Conservation (phyloP, 2,113 vertebrate species). For the Anoura caudifer region DNA sequence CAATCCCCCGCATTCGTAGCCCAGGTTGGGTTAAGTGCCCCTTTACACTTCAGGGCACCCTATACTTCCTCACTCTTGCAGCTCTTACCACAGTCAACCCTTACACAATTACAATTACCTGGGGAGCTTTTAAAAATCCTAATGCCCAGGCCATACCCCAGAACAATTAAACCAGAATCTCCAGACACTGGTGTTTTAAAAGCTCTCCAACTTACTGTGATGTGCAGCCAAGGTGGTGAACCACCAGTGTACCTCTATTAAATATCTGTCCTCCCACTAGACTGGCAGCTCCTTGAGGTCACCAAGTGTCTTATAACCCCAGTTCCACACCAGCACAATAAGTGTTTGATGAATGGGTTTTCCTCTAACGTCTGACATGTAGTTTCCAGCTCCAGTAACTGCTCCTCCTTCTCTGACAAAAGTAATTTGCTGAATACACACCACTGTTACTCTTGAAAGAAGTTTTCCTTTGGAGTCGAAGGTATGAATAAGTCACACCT, state of each 20-base stretch:
- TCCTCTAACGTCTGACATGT: conserved; percentile 8
- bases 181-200: background rate
- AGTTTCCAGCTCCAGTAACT: background rate
- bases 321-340: background rate
- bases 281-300: conserved; percentile 44
- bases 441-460: conserved; percentile 42
- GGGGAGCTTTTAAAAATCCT: conserved; percentile 15
- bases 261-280: background rate
- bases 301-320: background rate
- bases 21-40: background rate
- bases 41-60: background rate
- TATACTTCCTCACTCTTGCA: background rate
- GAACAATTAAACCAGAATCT: conserved; percentile 34
- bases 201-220: background rate
- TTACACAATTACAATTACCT: background rate
- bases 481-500: conserved; percentile 61
- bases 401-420: conserved; percentile 45
- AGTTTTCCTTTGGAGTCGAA: conserved; percentile 53
- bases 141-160: background rate
- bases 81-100: background rate
- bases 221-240: background rate
- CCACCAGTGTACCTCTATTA: background rate
- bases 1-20: background rate
- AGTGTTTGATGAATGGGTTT: conserved; percentile 7
- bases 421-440: conserved; percentile 25